Conservation (phyloP, 2,888 invertebrate genomes). For the Lydus trimaculatus region DNA sequence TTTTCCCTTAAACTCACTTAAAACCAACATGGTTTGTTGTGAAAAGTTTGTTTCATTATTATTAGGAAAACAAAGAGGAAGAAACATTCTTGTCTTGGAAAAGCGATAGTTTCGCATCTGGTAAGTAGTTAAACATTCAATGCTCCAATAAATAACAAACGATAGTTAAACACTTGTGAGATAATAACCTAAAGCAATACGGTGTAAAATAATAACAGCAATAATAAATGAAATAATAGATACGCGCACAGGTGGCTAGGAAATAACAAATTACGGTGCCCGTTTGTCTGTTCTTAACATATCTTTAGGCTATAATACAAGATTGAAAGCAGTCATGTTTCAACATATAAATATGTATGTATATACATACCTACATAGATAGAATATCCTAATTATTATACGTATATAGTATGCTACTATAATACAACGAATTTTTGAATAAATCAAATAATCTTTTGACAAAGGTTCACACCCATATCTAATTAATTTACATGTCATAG, state of each 20-base stretch:
- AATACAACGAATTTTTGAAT: neutral
- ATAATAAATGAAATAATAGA: constrained; percentile 28
- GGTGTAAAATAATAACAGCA: constrained; percentile 11
- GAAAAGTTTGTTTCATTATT: too few relatives aligned
- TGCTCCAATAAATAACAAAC: constrained; percentile 28
- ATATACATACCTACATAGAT: too few relatives aligned
- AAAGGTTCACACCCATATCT: neutral
- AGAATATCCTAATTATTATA: neutral
- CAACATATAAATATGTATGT: neutral
- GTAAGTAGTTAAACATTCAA: constrained; percentile 24
- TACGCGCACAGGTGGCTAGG: constrained; percentile 30
- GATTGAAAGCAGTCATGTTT: constrained; percentile 20
- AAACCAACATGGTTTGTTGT: too few relatives aligned
- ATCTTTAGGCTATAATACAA: constrained; percentile 20
- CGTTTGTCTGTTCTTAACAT: constrained; percentile 30
- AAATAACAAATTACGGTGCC: constrained; percentile 32
- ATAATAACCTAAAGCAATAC: constrained; percentile 19
- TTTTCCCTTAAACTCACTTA: too few relatives aligned
- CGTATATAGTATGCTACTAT: too few relatives aligned
- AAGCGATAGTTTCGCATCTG: constrained; percentile 19
- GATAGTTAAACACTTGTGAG: constrained; percentile 9
- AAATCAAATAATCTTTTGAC: neutral
- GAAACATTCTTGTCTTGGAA: neutral
- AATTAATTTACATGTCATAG: neutral
- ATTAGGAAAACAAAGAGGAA: too few relatives aligned